phyloP scores from a whole-genome alignment of 2,113 vertebrate genomes.

The Corydoras maculifer region DNA sequence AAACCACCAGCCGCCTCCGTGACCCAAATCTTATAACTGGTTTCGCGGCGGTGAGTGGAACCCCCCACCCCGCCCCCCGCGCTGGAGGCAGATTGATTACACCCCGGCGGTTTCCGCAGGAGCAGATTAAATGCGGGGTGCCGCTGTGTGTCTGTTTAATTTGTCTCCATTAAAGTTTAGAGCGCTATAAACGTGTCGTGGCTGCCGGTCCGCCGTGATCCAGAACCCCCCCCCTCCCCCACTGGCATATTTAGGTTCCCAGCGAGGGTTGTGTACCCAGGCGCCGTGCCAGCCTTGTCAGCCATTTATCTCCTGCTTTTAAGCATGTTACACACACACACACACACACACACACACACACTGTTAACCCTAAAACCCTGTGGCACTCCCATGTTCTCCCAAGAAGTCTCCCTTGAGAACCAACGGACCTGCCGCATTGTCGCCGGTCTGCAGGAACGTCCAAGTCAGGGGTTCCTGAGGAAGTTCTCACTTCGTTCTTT shows the following conservation, averaged over 20 bases:
- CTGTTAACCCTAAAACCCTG: too few species aligned
- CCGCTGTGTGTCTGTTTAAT: background rate
- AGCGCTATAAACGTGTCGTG: conserved; percentile 22
- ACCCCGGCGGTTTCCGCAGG: too few species aligned
- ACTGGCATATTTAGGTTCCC: conserved; percentile 16
- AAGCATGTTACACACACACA: conserved; percentile 14
- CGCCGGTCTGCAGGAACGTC: too few species aligned
- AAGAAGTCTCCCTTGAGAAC: too few species aligned
- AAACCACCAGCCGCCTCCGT: too few species aligned
- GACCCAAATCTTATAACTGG: too few species aligned
- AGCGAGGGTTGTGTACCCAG: conserved; percentile 29
- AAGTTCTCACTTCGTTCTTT: background rate
- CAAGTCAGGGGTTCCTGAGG: too few species aligned
- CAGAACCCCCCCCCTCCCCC: background rate
- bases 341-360: conserved; percentile 12
- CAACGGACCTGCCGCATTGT: too few species aligned
- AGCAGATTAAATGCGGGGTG: background rate
- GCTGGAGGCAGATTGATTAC: too few species aligned
- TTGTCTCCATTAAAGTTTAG: conserved; percentile 14
- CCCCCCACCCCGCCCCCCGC: too few species aligned
- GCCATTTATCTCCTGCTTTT: conserved; percentile 21
- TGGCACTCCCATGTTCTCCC: too few species aligned
- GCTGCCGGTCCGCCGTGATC: background rate
- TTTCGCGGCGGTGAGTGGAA: too few species aligned
- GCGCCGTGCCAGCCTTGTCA: conserved; percentile 25